Evolutionary conservation across 2,888 invertebrate species (phyloP).

Genomic region (Andrena haemorrhoa): DNA sequence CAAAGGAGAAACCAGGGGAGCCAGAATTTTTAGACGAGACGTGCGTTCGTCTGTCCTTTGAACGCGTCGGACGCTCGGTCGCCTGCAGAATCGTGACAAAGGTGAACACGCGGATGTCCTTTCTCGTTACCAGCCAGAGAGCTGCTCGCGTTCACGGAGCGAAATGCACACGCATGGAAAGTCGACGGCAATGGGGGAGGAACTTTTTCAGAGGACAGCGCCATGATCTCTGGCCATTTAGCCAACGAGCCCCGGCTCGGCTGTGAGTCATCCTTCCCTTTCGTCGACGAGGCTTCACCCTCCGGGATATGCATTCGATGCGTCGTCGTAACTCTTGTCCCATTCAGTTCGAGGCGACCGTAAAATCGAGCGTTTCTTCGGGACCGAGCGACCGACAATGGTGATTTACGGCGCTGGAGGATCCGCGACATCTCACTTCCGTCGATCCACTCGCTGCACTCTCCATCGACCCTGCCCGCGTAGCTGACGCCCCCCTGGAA

Average conservation of each 20-base stretch:
- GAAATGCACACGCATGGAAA: slow-evolving; percentile 57
- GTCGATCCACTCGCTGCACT: slow-evolving; percentile 35
- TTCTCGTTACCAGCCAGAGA: slow-evolving; percentile 37
- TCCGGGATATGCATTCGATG: slow-evolving; percentile 55
- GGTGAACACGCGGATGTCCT: slow-evolving; percentile 42
- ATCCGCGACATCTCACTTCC: slow-evolving; percentile 68
- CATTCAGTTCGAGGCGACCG: slow-evolving; percentile 78
- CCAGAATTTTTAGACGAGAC: slow-evolving; percentile 29
- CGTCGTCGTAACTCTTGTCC: slow-evolving; percentile 75
- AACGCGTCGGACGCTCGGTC: slow-evolving; percentile 17
- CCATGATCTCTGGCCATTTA: slow-evolving; percentile 68
- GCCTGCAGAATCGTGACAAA: slow-evolving; percentile 43
- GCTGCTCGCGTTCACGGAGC: slow-evolving; percentile 31
- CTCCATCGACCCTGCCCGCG: not conserved
- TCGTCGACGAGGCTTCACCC: slow-evolving; percentile 30
- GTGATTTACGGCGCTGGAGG: slow-evolving; percentile 69
- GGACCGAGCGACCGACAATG: slow-evolving; percentile 62
- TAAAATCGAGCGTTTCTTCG: slow-evolving; percentile 78
- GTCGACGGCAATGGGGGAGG: slow-evolving; percentile 49
- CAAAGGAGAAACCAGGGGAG: slow-evolving; percentile 32
- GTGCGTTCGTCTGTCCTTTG: slow-evolving; percentile 38
- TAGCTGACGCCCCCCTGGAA: slow-evolving; percentile 5
- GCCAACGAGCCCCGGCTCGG: slow-evolving; percentile 51
- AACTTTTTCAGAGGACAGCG: slow-evolving; percentile 52
- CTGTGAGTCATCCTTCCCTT: slow-evolving; percentile 64